phyloP scores from a whole-genome alignment of 2,797 vertebrate species.

The Phrynocephalus guinanensis region DNA sequence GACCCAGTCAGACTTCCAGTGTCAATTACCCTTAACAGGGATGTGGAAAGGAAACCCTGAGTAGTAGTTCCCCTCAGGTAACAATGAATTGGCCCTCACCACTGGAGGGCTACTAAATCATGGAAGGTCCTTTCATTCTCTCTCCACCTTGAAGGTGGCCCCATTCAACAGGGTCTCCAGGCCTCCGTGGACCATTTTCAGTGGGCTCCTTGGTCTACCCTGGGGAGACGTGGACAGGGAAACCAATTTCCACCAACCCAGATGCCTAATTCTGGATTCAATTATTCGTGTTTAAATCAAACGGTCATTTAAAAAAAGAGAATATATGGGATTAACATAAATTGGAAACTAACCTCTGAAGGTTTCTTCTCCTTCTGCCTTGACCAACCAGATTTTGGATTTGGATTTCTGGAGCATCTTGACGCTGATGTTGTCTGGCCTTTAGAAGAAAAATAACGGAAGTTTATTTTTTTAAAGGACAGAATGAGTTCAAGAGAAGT shows the following conservation, averaged over 20 bases:
- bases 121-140: background rate
- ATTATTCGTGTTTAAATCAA: background rate
- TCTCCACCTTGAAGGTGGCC: too few relatives aligned
- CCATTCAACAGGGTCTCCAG: background rate
- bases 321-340: slow-evolving; percentile 5
- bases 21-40: too few relatives aligned
- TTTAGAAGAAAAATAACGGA: slow-evolving; percentile 63
- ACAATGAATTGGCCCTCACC: background rate
- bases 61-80: too few relatives aligned
- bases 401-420: slow-evolving; percentile 89
- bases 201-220: background rate
- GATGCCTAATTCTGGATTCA: background rate
- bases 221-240: background rate
- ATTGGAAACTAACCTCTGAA: slow-evolving; percentile 86
- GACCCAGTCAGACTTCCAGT: too few relatives aligned
- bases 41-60: too few relatives aligned
- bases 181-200: background rate
- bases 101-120: background rate
- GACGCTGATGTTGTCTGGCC: slow-evolving; percentile 91
- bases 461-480: background rate
- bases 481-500: background rate
- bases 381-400: slow-evolving; percentile 90
- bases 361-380: slow-evolving; percentile 94
- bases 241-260: background rate
- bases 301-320: background rate